Conservation (phyloP, 2,113 vertebrate genomes). For the Podocnemis expansa region DNA sequence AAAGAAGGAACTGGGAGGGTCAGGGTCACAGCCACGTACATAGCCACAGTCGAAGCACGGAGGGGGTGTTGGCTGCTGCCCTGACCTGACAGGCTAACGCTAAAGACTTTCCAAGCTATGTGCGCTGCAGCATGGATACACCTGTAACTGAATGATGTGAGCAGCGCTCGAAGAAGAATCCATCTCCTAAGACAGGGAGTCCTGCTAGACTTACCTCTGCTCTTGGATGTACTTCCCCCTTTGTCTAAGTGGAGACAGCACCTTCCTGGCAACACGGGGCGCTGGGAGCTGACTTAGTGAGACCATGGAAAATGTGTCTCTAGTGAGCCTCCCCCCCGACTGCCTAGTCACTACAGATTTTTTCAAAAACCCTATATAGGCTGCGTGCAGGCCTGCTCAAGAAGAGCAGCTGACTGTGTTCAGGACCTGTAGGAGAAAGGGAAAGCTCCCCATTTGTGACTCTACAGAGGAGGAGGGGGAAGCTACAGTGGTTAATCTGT, state of each 20-base stretch:
- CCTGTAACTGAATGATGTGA: too few relatives aligned
- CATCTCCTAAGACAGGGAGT: neutral
- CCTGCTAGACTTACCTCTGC: neutral
- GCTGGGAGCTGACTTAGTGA: neutral
- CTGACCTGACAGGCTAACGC: too few relatives aligned
- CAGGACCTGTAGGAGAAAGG: neutral
- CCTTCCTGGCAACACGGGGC: neutral
- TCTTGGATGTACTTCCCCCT: neutral
- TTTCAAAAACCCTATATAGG: neutral
- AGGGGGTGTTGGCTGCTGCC: too few relatives aligned
- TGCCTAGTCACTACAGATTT: neutral
- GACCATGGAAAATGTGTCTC: neutral
- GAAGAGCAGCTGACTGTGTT: fast-evolving
- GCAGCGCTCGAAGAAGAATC: neutral
- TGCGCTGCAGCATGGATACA: too few relatives aligned
- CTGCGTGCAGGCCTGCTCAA: neutral
- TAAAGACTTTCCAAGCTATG: too few relatives aligned
- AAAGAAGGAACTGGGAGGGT: too few relatives aligned
- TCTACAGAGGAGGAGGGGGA: neutral
- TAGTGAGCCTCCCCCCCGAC: neutral
- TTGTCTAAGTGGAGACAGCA: neutral
- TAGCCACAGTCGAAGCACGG: too few relatives aligned
- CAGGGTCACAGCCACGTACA: too few relatives aligned
- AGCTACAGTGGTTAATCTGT: neutral
- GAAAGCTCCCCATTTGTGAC: neutral